Evolutionary conservation across 2,888 invertebrate species (phyloP).

Genomic region (Gandaritis pyraliata): DNA sequence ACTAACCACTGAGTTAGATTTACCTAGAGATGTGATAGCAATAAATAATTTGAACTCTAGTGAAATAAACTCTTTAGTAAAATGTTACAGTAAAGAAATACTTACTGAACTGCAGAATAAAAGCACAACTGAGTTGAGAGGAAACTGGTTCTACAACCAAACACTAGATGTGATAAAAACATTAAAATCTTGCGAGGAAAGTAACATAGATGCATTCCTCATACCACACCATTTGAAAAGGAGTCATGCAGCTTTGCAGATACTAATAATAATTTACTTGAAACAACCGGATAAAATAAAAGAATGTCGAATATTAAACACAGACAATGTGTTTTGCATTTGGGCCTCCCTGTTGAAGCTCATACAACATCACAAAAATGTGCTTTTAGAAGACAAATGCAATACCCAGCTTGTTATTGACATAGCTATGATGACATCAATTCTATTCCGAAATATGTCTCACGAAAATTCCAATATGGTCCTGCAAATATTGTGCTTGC

Average conservation of each 20-base stretch:
- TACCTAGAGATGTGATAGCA: constrained; percentile 56
- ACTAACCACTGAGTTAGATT: constrained; percentile 54
- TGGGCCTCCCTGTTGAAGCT: constrained; percentile 56
- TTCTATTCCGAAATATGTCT: constrained; percentile 48
- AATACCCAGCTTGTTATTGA: constrained; percentile 53
- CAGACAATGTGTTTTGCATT: constrained; percentile 44
- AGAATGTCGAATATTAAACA: constrained; percentile 41
- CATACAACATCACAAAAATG: constrained; percentile 49
- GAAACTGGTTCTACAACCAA: constrained; percentile 64
- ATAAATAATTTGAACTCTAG: constrained; percentile 56
- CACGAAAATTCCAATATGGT: constrained; percentile 50
- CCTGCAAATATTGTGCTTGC: constrained; percentile 60
- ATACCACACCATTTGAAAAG: constrained; percentile 61
- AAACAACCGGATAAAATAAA: constrained; percentile 36
- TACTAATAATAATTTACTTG: constrained; percentile 57
- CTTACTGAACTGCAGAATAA: constrained; percentile 47
- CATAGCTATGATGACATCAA: constrained; percentile 52
- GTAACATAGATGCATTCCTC: constrained; percentile 56
- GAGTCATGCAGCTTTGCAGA: constrained; percentile 55
- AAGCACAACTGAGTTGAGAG: constrained; percentile 45
- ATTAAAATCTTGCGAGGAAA: constrained; percentile 57
- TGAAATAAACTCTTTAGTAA: constrained; percentile 61
- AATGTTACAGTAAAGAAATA: constrained; percentile 59
- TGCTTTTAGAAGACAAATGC: constrained; percentile 48
- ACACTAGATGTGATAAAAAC: constrained; percentile 54